Conservation (phyloP, 2,113 vertebrate genomes). For the Rhinolophus sinicus region DNA sequence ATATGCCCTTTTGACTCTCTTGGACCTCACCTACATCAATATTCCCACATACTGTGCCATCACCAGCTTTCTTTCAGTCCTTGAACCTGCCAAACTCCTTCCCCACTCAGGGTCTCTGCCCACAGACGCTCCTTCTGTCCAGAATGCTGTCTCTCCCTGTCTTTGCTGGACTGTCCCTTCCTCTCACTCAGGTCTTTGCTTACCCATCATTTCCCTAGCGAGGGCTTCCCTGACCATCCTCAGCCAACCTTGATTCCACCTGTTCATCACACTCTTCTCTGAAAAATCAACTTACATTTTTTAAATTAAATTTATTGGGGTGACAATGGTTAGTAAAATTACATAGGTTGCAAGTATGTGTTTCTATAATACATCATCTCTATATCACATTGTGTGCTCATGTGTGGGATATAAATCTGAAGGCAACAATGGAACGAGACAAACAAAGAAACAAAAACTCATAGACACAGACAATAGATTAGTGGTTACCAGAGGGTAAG, state of each 20-base stretch:
- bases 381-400: too few relatives aligned
- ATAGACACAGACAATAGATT: too few relatives aligned
- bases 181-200: background rate
- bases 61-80: background rate
- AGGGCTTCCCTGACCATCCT: background rate
- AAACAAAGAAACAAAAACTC: too few relatives aligned
- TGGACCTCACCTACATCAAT: background rate
- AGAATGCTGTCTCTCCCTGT: accelerated
- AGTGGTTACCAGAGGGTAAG: too few relatives aligned
- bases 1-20: background rate
- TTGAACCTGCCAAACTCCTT: background rate
- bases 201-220: too few relatives aligned
- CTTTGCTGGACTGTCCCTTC: background rate
- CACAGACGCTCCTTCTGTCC: background rate
- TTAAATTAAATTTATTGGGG: too few relatives aligned
- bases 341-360: too few relatives aligned
- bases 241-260: background rate
- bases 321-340: too few relatives aligned
- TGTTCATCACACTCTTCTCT: background rate
- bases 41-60: too few relatives aligned
- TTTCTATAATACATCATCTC: too few relatives aligned
- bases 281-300: background rate
- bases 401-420: too few relatives aligned
- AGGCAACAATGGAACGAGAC: too few relatives aligned
- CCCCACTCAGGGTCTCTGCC: background rate